Percentiles rank a stretch among this genome's conserved stretches.
phyloP scores from a whole-genome alignment of 2,797 vertebrate species.

The Paratrypauchen microcephalus region DNA sequence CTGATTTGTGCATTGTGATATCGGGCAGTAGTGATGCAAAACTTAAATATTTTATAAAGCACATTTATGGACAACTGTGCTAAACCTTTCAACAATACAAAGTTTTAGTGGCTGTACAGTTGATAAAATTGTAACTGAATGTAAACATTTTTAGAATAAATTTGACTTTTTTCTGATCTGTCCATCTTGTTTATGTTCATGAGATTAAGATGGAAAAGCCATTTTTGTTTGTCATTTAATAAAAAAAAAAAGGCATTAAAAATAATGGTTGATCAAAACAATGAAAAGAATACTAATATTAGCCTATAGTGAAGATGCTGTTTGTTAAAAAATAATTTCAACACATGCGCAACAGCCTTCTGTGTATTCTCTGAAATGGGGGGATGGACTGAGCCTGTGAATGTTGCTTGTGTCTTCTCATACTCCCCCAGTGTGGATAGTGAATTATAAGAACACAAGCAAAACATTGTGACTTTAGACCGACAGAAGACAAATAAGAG shows the following conservation, averaged over 20 bases:
- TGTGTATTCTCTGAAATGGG: neutral
- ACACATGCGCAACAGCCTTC: neutral
- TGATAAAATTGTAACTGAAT: too few species aligned
- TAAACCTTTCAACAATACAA: too few species aligned
- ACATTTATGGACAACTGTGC: neutral
- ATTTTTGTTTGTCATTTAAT: neutral
- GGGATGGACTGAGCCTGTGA: neutral
- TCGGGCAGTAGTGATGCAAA: too few species aligned
- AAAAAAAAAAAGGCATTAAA: neutral
- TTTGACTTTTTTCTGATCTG: neutral
- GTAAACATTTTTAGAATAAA: neutral
- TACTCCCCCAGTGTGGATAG: neutral
- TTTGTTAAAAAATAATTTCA: neutral
- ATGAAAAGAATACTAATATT: neutral
- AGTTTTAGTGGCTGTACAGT: too few species aligned
- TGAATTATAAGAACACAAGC: conserved; percentile 5
- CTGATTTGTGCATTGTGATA: too few species aligned
- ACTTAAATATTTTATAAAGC: neutral
- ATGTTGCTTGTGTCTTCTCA: conserved; percentile 5
- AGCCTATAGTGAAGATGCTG: neutral
- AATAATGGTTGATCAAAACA: neutral
- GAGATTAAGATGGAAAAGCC: neutral
- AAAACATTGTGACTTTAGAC: conserved; percentile 2
- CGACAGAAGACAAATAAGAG: neutral
- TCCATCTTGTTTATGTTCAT: neutral